Evolutionary conservation across 2,797 vertebrate genomes (phyloP).

Genomic region (Brachyrhaphis roseni): DNA sequence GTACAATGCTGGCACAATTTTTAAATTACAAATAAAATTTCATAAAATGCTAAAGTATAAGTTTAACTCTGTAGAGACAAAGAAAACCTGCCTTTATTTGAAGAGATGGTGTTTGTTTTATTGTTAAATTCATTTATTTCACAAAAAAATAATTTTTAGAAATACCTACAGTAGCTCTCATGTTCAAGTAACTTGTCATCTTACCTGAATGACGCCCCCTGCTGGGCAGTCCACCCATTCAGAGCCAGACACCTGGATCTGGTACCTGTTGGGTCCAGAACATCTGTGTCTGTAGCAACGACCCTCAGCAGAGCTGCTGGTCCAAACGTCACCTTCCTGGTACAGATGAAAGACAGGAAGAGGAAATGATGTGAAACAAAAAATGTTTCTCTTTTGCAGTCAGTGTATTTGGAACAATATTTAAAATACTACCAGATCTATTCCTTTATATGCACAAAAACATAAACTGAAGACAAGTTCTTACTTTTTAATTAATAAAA

Average conservation of each 20-base stretch:
- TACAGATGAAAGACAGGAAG: constrained; percentile 23
- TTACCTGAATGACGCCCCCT: constrained; percentile 79
- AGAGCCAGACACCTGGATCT: constrained; percentile 78
- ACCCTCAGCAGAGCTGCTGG: constrained; percentile 60
- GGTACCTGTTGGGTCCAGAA: constrained; percentile 75
- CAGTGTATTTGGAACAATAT: background rate
- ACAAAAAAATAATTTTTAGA: background rate
- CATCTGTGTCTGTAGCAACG: constrained; percentile 87
- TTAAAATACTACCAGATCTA: background rate
- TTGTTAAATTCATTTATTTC: background rate
- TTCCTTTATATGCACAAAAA: background rate
- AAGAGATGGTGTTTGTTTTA: background rate
- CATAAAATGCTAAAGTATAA: background rate
- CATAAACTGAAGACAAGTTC: background rate
- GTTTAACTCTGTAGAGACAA: background rate
- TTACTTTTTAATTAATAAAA: background rate
- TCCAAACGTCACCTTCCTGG: constrained; percentile 21
- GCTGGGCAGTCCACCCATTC: constrained; percentile 83
- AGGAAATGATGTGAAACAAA: background rate
- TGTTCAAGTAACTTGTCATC: background rate
- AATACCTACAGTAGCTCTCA: background rate
- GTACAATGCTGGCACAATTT: background rate
- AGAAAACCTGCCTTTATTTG: background rate
- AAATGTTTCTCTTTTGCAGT: background rate
- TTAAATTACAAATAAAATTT: background rate